Conservation (phyloP, 2,797 vertebrate genomes). For the Gymnopithys bicolor region DNA sequence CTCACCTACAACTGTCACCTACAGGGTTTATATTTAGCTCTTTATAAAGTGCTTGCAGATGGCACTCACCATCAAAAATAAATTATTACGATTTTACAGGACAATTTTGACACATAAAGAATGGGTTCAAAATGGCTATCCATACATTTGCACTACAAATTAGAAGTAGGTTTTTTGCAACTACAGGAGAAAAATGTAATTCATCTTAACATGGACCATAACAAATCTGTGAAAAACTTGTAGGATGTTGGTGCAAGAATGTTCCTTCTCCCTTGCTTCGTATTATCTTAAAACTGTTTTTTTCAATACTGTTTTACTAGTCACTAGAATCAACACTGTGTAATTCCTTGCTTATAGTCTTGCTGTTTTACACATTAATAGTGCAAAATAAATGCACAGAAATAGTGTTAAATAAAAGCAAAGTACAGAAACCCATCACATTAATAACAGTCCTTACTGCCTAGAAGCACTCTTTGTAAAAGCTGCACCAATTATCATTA, state of each 20-base stretch:
- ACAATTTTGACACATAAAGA: neutral
- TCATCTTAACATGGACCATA: neutral
- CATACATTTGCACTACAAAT: neutral
- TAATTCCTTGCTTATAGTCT: neutral
- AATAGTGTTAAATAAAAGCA: neutral
- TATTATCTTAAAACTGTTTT: neutral
- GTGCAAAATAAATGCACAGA: neutral
- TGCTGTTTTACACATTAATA: neutral
- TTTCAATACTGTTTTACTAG: neutral
- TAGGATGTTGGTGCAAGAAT: neutral
- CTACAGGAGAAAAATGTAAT: neutral
- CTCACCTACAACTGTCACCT: neutral
- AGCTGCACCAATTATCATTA: neutral
- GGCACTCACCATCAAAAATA: neutral
- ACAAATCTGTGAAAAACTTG: neutral
- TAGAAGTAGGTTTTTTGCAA: neutral
- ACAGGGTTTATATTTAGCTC: neutral
- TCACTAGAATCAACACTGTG: neutral
- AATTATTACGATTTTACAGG: neutral
- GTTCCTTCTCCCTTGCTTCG: neutral
- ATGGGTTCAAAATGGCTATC: neutral
- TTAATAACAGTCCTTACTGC: neutral
- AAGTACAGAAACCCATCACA: neutral
- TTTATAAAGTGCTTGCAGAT: neutral
- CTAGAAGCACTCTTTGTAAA: neutral